phyloP scores from a whole-genome alignment of 2,113 vertebrate species.

The Ophthalmotilapia sp. region DNA sequence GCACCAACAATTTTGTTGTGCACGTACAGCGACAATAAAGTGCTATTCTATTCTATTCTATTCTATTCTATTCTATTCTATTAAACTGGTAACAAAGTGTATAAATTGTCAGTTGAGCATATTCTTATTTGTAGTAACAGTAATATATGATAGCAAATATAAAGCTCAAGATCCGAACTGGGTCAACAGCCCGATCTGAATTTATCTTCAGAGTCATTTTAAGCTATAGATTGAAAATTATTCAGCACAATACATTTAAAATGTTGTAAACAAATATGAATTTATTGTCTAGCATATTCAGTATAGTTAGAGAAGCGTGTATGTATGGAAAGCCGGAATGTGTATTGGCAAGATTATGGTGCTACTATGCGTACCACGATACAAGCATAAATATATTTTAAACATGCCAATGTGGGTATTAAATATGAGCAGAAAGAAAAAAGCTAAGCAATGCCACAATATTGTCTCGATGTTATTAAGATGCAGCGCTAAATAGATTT shows the following conservation, averaged over 20 bases:
- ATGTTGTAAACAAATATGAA: neutral
- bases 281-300: neutral
- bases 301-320: neutral
- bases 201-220: neutral
- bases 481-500: neutral
- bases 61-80: neutral
- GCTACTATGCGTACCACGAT: neutral
- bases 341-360: neutral
- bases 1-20: neutral
- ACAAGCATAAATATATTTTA: neutral
- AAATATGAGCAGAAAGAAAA: neutral
- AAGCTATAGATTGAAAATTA: neutral
- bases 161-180: neutral
- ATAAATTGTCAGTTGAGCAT: neutral
- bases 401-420: neutral
- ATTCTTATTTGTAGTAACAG: neutral
- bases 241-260: neutral
- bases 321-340: neutral
- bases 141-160: neutral
- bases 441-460: neutral
- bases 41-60: neutral
- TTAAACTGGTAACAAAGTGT: neutral
- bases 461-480: neutral
- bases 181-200: neutral
- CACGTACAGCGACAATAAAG: neutral